A percentile compares a stretch with the other conserved stretches of the same genome.
Conservation (phyloP, 2,113 vertebrate species). For the Rhagologus leucostigma region DNA sequence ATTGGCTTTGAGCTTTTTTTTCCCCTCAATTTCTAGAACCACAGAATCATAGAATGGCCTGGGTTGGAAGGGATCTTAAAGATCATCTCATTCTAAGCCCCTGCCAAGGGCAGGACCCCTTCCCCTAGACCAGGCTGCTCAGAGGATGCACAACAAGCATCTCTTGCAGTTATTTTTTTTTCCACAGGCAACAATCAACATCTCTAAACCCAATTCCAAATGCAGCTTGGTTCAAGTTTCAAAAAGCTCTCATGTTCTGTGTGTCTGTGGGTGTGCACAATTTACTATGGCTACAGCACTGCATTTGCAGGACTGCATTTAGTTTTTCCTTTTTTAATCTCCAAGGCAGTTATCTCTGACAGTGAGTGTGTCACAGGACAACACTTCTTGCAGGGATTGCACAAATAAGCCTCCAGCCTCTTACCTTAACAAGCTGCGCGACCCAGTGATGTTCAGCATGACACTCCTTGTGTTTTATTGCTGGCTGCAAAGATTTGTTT, state of each 20-base stretch:
- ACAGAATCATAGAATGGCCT: background rate
- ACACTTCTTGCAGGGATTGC: background rate
- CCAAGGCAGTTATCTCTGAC: background rate
- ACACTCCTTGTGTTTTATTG: slow-evolving; percentile 4
- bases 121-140: background rate
- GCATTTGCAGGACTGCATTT: background rate
- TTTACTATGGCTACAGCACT: background rate
- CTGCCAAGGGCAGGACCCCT: background rate
- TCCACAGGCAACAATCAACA: background rate
- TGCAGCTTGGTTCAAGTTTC: background rate
- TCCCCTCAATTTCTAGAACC: background rate
- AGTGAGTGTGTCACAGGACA: background rate
- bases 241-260: background rate
- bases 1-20: background rate
- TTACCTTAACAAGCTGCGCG: background rate
- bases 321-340: background rate
- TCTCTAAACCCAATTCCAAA: background rate
- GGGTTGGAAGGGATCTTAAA: background rate
- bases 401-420: slow-evolving; percentile 21
- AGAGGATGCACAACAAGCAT: background rate
- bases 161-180: background rate
- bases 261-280: background rate
- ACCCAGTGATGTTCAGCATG: background rate
- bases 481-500: background rate
- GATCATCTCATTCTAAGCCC: background rate